A percentile compares a stretch with the other conserved stretches of the same genome.
Evolutionary conservation across 2,113 vertebrate species (phyloP).

Genomic region (Plestiodon gilberti): DNA sequence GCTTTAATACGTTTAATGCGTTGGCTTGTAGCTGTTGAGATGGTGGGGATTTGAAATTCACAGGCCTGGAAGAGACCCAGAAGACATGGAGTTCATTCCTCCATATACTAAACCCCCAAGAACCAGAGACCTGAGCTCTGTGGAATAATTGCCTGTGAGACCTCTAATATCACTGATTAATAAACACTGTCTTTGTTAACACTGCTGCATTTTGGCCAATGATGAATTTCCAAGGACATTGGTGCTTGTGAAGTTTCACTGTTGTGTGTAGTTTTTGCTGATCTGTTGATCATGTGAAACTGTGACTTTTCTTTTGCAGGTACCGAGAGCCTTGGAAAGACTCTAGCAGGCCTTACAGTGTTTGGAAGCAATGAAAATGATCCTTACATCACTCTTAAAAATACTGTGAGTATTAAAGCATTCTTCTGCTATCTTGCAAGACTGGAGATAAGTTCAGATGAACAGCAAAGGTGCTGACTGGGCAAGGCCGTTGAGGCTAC

Average conservation of each 20-base stretch:
- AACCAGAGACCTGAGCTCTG: too few species aligned
- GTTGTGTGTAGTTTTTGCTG: background rate
- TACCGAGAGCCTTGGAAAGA: slow-evolving; percentile 86
- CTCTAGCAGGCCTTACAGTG: slow-evolving; percentile 89
- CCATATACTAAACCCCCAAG: too few species aligned
- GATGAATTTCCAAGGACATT: background rate
- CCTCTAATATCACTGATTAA: too few species aligned
- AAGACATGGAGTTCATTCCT: too few species aligned
- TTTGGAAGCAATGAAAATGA: slow-evolving; percentile 90
- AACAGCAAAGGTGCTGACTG: background rate
- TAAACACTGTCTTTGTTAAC: too few species aligned
- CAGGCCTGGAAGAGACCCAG: too few species aligned
- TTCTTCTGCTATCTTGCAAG: background rate
- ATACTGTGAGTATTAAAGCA: slow-evolving; percentile 82
- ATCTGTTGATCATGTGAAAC: slow-evolving; percentile 1
- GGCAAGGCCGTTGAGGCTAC: background rate
- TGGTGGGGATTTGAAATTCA: too few species aligned
- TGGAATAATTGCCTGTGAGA: background rate
- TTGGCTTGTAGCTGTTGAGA: too few species aligned
- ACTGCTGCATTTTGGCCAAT: background rate
- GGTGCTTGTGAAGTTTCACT: background rate
- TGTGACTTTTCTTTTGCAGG: slow-evolving; percentile 69
- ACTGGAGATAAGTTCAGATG: background rate
- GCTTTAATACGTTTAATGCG: too few species aligned
- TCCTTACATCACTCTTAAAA: slow-evolving; percentile 94